These are phyloP conservation scores for Thereva unica DNA, from an alignment of 2,888 invertebrate genomes.

Conservation along the genomic window DNA sequence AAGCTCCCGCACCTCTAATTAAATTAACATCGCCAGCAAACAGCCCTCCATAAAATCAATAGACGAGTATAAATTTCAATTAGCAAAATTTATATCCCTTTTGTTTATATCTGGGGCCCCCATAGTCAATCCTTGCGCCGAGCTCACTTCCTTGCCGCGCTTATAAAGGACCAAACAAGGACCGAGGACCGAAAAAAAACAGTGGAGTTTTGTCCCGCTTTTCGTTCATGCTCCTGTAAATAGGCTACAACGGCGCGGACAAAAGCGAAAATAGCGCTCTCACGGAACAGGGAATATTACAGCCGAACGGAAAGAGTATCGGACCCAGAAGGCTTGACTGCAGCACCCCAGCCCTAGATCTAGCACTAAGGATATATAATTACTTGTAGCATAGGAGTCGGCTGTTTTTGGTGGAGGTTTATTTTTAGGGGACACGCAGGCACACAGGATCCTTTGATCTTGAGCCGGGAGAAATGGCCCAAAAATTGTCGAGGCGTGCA, in stretches of 20 bases:
- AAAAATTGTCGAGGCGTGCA: conserved; percentile 30
- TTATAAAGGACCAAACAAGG: background rate
- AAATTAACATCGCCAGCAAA: conserved; percentile 42
- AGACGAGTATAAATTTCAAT: conserved; percentile 43
- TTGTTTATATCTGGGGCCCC: conserved; percentile 34
- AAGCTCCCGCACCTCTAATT: conserved; percentile 43
- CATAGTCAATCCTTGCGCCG: background rate
- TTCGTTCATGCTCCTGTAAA: background rate
- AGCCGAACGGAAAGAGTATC: no score
- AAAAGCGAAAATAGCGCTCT: no score
- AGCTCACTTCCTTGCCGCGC: background rate
- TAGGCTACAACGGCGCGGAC: no score
- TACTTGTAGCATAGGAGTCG: conserved; percentile 20
- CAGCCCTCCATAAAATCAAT: conserved; percentile 41
- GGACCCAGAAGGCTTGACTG: background rate
- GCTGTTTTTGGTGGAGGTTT: conserved; percentile 18
- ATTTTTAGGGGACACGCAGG: conserved; percentile 20
- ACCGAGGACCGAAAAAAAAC: conserved; percentile 20
- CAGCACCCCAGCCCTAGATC: background rate
- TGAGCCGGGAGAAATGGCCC: conserved; percentile 29
- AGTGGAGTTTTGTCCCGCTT: conserved; percentile 17
- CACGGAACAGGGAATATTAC: no score
- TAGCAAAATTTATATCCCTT: conserved; percentile 43
- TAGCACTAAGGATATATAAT: conserved; percentile 20
- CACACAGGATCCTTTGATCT: conserved; percentile 30